Base-by-base conservation (phyloP, 2,888 invertebrate genomes). In the Dryocosmus kuriphilus region DNA sequence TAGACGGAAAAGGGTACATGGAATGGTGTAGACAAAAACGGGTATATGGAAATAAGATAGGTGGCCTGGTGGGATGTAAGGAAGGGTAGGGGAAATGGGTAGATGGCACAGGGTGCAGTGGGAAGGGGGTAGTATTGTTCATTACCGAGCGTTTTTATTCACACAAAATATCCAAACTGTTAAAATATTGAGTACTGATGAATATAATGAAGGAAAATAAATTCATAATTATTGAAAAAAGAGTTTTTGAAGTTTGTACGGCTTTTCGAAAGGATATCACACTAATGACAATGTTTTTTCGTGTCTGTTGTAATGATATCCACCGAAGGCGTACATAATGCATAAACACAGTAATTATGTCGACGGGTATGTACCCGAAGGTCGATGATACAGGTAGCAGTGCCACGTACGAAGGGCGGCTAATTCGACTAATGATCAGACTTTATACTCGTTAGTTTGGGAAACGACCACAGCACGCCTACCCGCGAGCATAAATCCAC, bases 371-470 rank as follows among this genome's bases (percentile, higher is more conserved):
- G 51, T 46, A 71, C 71, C 27, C 77, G 57, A 77, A 79, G 62
- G 67, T 76, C 78, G 84, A 85, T 82, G 81, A 81, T 85, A 85
- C 83, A 81, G 84, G 84, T 82, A 85, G 86, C 83, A 85, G 82
- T 86, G 87, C 86, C 86, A 85, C 85, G 85, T 86, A 86, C 85
- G 81, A 83, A 85, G 86, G 83, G 82, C 85, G 83, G 86, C 84
- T 89, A 88, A 88, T 89, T 87, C 84, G 82, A 85, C 86, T 86
- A 88, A 88, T 86, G 86, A 86, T 87, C 83, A 79, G 83, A 82
- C 83, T 85, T 86, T 84, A 87, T 86, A 85, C 85, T 85, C 85
- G 86, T 88, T 88, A 88, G 85, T 83, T 75, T 82, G 86, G 83
- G 84, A 88, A 86, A 84, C 78, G 81, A 81, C 84, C 77, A 55